Conservation (phyloP, 2,113 vertebrate genomes). For the Protobothrops mucrosquamatus region DNA sequence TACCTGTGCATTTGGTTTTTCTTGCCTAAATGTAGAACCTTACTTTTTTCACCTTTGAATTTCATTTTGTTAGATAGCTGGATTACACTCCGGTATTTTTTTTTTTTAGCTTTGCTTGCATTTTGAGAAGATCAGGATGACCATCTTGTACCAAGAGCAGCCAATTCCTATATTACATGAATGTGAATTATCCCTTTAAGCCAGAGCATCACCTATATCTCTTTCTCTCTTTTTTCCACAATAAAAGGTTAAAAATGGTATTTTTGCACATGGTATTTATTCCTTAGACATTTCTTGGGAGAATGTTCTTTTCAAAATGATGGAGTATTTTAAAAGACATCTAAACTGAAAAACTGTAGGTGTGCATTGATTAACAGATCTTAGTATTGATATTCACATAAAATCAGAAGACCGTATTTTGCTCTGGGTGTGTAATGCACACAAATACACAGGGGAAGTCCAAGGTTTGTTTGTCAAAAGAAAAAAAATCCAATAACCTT, state of each 20-base stretch:
- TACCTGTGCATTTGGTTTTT: too few species aligned
- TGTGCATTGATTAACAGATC: constrained; percentile 38
- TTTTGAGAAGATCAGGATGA: not conserved
- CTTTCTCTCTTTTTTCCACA: constrained; percentile 1
- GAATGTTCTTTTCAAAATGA: constrained; percentile 27
- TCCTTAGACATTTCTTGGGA: constrained; percentile 23
- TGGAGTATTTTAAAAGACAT: constrained; percentile 38
- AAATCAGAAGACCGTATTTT: not conserved
- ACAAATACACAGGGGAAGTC: not conserved
- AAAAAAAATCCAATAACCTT: not conserved
- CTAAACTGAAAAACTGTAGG: constrained; percentile 17
- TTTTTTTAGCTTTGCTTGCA: not conserved
- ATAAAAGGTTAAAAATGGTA: constrained; percentile 29
- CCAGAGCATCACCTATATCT: not conserved
- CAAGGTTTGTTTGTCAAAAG: not conserved
- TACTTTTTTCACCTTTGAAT: too few species aligned
- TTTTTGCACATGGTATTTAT: constrained; percentile 4
- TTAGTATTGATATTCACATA: constrained; percentile 26
- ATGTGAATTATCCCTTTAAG: not conserved
- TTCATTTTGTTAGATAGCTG: not conserved
- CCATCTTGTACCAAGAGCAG: not conserved
- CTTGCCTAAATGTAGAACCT: too few species aligned
- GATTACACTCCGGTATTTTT: not conserved
- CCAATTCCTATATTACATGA: not conserved
- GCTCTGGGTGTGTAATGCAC: not conserved